These are phyloP conservation scores for Mayetiola destructor DNA, from an alignment of 2,888 invertebrate genomes.

Conservation along the genomic window DNA sequence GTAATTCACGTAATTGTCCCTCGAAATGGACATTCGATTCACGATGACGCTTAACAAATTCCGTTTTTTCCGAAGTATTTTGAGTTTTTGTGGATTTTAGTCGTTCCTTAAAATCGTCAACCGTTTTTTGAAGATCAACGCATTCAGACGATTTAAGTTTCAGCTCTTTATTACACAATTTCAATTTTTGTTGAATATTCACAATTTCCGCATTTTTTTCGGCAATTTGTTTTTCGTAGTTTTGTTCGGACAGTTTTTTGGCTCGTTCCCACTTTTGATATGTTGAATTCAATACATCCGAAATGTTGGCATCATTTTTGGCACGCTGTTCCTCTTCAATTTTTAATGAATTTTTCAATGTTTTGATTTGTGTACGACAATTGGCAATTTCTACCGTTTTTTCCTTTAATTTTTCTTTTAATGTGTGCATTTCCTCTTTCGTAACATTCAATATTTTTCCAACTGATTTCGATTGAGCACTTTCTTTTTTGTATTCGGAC, in stretches of 20 bases:
- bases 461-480: slow-evolving; percentile 36
- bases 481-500: slow-evolving; percentile 30
- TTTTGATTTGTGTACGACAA: slow-evolving; percentile 31
- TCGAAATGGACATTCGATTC: slow-evolving; percentile 34
- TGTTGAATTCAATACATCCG: slow-evolving; percentile 37
- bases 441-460: slow-evolving; percentile 36
- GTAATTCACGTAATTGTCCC: slow-evolving; percentile 33
- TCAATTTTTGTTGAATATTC: slow-evolving; percentile 32
- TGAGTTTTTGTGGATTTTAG: slow-evolving; percentile 31
- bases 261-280: slow-evolving; percentile 39
- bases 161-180: slow-evolving; percentile 37
- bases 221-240: slow-evolving; percentile 38
- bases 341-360: slow-evolving; percentile 30
- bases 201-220: slow-evolving; percentile 33
- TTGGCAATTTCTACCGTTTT: slow-evolving; percentile 30
- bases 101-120: slow-evolving; percentile 33
- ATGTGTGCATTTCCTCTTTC: slow-evolving; percentile 39
- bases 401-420: slow-evolving; percentile 37
- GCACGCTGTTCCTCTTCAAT: slow-evolving; percentile 35
- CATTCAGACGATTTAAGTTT: slow-evolving; percentile 30
- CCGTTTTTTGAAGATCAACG: slow-evolving; percentile 28
- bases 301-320: slow-evolving; percentile 34
- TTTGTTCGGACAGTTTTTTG: slow-evolving; percentile 36
- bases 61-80: slow-evolving; percentile 25
- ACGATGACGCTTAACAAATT: slow-evolving; percentile 31